A percentile compares a stretch with the other conserved stretches of the same genome.
phyloP scores from a whole-genome alignment of 2,113 vertebrate species.

The Apus apus region DNA sequence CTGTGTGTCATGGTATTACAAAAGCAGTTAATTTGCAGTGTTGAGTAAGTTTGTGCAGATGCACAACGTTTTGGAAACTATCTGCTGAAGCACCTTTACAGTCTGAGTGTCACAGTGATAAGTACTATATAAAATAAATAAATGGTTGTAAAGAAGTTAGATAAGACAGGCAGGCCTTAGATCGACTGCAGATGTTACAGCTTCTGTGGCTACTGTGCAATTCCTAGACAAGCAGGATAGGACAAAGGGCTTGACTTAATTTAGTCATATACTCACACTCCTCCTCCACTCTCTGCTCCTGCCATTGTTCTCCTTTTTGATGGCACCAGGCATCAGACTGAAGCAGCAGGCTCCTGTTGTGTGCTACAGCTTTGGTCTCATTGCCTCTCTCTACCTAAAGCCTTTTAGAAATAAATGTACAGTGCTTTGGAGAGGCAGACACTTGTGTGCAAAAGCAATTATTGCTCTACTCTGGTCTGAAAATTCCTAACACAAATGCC shows the following conservation, averaged over 20 bases:
- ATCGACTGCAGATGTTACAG: not conserved
- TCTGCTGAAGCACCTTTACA: not conserved
- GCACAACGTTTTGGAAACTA: not conserved
- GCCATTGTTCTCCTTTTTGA: not conserved
- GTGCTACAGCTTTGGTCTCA: not conserved
- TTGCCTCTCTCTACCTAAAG: not conserved
- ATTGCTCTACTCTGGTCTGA: not conserved
- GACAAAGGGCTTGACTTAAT: not conserved
- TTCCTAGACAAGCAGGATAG: not conserved
- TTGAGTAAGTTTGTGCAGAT: not conserved
- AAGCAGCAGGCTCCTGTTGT: not conserved
- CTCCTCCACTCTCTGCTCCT: not conserved
- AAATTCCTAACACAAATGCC: not conserved
- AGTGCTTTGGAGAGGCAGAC: not conserved
- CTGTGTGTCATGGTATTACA: not conserved
- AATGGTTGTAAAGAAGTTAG: not conserved
- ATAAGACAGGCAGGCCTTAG: not conserved
- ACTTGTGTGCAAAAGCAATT: not conserved
- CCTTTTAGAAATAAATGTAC: not conserved
- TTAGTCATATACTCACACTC: accelerated
- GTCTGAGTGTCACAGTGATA: not conserved
- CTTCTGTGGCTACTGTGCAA: not conserved
- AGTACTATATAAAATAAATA: not conserved
- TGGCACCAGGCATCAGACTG: not conserved
- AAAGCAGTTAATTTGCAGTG: not conserved